phyloP scores from a whole-genome alignment of 2,888 invertebrate species.

The Drosophila peninsularis region DNA sequence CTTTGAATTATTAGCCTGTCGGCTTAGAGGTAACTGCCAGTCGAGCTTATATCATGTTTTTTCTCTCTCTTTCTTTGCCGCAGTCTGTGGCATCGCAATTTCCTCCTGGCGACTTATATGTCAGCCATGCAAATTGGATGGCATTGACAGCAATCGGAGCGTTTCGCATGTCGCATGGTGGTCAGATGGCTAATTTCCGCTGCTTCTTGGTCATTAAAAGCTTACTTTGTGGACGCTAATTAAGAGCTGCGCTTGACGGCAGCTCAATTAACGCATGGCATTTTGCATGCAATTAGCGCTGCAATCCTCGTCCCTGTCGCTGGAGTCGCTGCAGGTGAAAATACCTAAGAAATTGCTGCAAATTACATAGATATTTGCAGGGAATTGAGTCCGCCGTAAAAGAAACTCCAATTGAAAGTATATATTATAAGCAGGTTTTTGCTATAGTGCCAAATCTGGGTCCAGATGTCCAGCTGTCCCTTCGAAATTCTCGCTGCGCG shows the following conservation, averaged over 20 bases:
- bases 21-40: constrained; percentile 20
- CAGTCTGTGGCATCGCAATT: constrained; percentile 28
- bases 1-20: neutral
- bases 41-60: neutral
- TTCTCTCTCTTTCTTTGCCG: neutral
- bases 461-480: constrained; percentile 50
- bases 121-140: constrained; percentile 13
- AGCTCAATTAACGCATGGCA: constrained; percentile 65
- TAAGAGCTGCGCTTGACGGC: constrained; percentile 63
- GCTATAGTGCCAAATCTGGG: constrained; percentile 59
- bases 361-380: constrained; percentile 72
- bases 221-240: constrained; percentile 63
- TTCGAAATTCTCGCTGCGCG: no score
- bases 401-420: constrained; percentile 28
- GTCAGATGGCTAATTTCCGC: constrained; percentile 51
- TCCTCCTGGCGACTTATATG: constrained; percentile 43
- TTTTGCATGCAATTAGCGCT: constrained; percentile 63
- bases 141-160: no score
- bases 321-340: constrained; percentile 47
- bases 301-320: neutral
- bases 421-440: no score
- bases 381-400: constrained; percentile 42
- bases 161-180: constrained; percentile 25
- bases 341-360: constrained; percentile 43
- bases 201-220: constrained; percentile 45